Conservation (phyloP, 2,888 invertebrate genomes). For the Aspidapion aeneum region DNA sequence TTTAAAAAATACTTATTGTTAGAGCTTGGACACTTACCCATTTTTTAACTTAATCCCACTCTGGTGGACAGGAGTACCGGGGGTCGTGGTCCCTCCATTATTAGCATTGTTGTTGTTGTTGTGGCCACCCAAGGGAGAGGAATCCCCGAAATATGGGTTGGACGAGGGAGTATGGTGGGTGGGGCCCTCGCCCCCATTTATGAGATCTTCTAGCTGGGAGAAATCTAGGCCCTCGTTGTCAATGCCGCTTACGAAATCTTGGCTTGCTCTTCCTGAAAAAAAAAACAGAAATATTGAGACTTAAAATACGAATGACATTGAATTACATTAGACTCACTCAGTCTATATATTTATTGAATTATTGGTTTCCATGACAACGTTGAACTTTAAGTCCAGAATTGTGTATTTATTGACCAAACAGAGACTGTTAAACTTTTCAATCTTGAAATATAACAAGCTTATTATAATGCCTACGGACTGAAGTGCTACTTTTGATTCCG, state of each 20-base stretch:
- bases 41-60: neutral
- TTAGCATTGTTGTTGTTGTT: conserved; percentile 39
- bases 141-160: conserved; percentile 49
- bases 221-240: conserved; percentile 81
- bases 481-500: too few species aligned
- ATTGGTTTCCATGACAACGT: too few species aligned
- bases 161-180: conserved; percentile 54
- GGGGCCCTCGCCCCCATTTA: conserved; percentile 51
- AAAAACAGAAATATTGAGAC: conserved; percentile 3
- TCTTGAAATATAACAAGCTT: too few species aligned
- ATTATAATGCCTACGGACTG: too few species aligned
- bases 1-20: too few species aligned
- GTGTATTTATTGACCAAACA: too few species aligned
- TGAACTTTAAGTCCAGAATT: too few species aligned
- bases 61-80: neutral
- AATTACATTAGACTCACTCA: too few species aligned
- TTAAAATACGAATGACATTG: conserved; percentile 2
- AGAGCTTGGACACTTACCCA: too few species aligned
- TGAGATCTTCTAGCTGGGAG: conserved; percentile 81
- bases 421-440: too few species aligned
- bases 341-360: too few species aligned
- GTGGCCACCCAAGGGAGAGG: conserved; percentile 39
- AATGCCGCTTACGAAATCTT: conserved; percentile 79
- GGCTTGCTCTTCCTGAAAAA: conserved; percentile 62
- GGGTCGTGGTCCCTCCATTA: neutral